Evolutionary conservation across 2,113 vertebrate genomes (phyloP).

Genomic region (Vimba vimba): DNA sequence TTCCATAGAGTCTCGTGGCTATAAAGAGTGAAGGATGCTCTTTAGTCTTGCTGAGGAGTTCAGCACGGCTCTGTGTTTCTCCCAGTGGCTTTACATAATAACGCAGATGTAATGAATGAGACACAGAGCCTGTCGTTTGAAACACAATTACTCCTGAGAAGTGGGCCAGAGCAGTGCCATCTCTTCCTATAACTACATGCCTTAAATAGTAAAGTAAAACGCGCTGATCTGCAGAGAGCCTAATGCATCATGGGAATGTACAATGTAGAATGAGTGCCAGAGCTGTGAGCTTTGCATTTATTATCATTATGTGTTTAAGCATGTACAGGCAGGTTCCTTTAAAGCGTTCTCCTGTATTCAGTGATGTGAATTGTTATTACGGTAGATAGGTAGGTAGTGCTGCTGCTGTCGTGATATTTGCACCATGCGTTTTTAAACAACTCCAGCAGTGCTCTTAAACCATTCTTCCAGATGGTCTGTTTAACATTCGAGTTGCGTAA

Average conservation of each 20-base stretch:
- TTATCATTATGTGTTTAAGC: conserved; percentile 67
- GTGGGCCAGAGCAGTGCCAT: not conserved
- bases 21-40: conserved; percentile 22
- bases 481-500: not conserved
- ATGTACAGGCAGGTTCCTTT: not conserved
- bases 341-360: conserved; percentile 5
- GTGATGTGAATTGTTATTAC: not conserved
- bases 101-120: conserved; percentile 6
- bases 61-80: not conserved
- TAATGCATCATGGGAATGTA: conserved; percentile 67
- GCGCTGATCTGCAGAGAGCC: conserved; percentile 54
- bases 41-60: conserved; percentile 12
- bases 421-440: not conserved
- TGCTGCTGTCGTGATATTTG: conserved; percentile 2
- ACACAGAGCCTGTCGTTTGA: conserved; percentile 26
- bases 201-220: conserved; percentile 56
- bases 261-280: conserved; percentile 65
- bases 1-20: not conserved
- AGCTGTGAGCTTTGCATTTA: conserved; percentile 64
- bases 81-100: conserved; percentile 24
- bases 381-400: not conserved
- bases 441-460: not conserved
- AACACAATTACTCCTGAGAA: conserved; percentile 33
- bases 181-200: conserved; percentile 41
- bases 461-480: not conserved